Percentiles rank a stretch among this genome's conserved stretches.
phyloP scores from a whole-genome alignment of 2,888 invertebrate genomes.

The Thecocarcelia acutangulata region DNA sequence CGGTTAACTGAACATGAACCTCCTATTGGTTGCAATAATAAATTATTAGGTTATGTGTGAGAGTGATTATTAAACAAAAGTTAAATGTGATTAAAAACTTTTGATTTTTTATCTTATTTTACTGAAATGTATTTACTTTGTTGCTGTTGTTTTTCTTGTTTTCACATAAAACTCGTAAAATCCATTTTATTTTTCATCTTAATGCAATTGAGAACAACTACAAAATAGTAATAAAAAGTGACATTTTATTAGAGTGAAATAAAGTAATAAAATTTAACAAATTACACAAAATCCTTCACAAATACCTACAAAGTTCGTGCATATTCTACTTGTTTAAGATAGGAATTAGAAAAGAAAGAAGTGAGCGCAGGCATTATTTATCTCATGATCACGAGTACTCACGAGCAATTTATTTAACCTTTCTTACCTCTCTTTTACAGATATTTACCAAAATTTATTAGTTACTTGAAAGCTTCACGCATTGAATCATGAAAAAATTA shows the following conservation, averaged over 20 bases:
- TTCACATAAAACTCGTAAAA: constrained; percentile 42
- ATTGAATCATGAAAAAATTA: no score
- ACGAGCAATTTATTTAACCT: constrained; percentile 22
- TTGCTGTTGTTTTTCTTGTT: constrained; percentile 14
- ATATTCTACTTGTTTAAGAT: no score
- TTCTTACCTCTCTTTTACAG: no score
- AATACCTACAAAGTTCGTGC: no score
- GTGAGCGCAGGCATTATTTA: no score
- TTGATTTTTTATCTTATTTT: constrained; percentile 36
- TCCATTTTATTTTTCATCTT: constrained; percentile 36
- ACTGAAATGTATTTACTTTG: constrained; percentile 8
- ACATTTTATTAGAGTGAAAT: constrained; percentile 67
- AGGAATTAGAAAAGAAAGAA: no score
- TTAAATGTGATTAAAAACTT: constrained; percentile 67
- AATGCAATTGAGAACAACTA: no score
- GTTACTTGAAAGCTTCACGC: no score
- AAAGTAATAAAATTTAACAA: constrained; percentile 67
- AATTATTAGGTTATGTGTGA: constrained; percentile 45
- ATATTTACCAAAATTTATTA: no score
- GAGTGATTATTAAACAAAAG: constrained; percentile 61
- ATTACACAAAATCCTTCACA: constrained; percentile 29
- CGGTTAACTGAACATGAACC: no score
- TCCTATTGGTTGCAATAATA: constrained; percentile 16
- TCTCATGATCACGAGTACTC: constrained; percentile 4
- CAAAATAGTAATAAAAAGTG: constrained; percentile 64